These are phyloP conservation scores for Chrysogorgia sp. DNA, from an alignment of 92 coral and sea anemone species.

Conservation along the genomic window DNA sequence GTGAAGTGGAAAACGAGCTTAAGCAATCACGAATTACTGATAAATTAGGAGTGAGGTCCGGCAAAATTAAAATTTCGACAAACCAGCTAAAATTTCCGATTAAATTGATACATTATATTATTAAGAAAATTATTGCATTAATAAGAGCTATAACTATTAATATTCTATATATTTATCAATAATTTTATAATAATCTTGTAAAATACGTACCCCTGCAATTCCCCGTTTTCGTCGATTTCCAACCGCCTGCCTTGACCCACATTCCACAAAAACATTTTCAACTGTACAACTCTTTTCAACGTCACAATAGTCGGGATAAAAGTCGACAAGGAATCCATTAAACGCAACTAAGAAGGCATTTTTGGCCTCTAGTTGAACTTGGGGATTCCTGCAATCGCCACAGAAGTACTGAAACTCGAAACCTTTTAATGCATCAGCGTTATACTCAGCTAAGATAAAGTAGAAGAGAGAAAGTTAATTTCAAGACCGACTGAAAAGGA, in stretches of 20 bases:
- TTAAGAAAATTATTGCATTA: no score
- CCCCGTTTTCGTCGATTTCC: constrained; percentile 50
- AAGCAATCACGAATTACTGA: no score
- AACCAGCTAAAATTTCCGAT: no score
- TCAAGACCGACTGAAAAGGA: no score
- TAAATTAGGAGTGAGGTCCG: no score
- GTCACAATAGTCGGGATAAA: constrained; percentile 71
- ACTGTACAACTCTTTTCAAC: constrained; percentile 61
- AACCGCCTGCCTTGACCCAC: constrained; percentile 60
- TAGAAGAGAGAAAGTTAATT: no score
- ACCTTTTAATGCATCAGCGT: constrained; percentile 77
- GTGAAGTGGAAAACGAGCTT: no score
- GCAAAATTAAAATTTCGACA: no score
- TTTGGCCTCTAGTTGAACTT: constrained; percentile 77
- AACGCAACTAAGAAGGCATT: constrained; percentile 65
- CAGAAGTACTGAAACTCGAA: constrained; percentile 89
- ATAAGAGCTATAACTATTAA: no score
- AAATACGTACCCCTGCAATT: constrained; percentile 32
- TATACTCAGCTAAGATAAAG: neutral
- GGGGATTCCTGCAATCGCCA: constrained; percentile 82
- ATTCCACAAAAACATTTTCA: constrained; percentile 68
- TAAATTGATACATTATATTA: no score
- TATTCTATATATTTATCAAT: neutral
- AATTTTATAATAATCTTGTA: neutral
- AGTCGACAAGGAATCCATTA: constrained; percentile 47